phyloP scores from a whole-genome alignment of 2,797 vertebrate species.

The Fundulus diaphanus region DNA sequence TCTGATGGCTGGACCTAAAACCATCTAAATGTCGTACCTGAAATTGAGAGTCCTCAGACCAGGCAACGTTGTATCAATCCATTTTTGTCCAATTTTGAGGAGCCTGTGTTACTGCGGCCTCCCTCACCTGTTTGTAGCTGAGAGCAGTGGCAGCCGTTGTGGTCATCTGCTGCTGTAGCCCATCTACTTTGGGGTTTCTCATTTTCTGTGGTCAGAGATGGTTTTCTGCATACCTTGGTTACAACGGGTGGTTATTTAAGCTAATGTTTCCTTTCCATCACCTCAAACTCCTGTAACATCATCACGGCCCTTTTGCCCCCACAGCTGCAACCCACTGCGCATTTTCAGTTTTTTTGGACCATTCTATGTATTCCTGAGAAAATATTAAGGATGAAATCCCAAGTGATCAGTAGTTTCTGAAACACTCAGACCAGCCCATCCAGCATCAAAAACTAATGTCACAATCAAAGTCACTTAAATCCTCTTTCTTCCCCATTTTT shows the following conservation, averaged over 20 bases:
- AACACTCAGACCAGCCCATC: too few species aligned
- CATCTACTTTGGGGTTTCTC: background rate
- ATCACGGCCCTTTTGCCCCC: background rate
- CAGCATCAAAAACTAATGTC: too few species aligned
- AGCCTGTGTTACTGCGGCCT: background rate
- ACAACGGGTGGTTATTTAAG: background rate
- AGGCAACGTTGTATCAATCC: background rate
- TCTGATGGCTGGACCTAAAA: too few species aligned
- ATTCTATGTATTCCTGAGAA: too few species aligned
- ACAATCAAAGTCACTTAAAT: too few species aligned
- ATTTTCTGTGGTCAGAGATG: background rate
- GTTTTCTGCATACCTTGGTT: background rate
- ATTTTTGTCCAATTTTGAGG: background rate
- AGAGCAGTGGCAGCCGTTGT: background rate
- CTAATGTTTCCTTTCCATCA: background rate
- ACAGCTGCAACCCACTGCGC: too few species aligned
- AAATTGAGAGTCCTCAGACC: background rate
- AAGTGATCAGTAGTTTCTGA: too few species aligned
- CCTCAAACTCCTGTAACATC: background rate
- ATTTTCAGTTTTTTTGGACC: too few species aligned
- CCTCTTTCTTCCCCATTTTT: too few species aligned
- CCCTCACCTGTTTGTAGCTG: background rate
- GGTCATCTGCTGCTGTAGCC: background rate
- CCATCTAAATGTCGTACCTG: background rate
- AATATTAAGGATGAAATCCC: too few species aligned